phyloP scores from a whole-genome alignment of 2,888 invertebrate genomes.

The Acrobasis consociella region DNA sequence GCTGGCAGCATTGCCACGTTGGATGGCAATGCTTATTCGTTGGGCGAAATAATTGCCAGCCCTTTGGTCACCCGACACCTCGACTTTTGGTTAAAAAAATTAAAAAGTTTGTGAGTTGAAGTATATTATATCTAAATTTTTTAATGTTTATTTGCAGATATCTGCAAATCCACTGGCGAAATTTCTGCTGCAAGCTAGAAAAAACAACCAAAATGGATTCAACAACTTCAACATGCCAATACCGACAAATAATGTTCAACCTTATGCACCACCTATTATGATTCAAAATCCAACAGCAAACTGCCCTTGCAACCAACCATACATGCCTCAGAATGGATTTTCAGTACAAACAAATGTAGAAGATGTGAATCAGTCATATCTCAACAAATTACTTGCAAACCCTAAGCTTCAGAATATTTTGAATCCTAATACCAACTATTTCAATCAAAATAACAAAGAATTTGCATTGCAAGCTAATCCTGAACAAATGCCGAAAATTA shows the following conservation, averaged over 20 bases:
- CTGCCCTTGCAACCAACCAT: conserved; percentile 6
- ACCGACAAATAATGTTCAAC: conserved; percentile 35
- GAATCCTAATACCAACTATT: conserved; percentile 40
- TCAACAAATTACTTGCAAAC: conserved; percentile 45
- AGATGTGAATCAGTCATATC: conserved; percentile 42
- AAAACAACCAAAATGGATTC: conserved; percentile 29
- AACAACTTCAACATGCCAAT: conserved; percentile 30
- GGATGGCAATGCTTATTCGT: too few relatives aligned
- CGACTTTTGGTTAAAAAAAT: too few relatives aligned
- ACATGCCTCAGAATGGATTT: conserved; percentile 39
- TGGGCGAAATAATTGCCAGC: too few relatives aligned
- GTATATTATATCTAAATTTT: too few relatives aligned
- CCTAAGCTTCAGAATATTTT: conserved; percentile 43
- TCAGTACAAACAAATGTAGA: conserved; percentile 33
- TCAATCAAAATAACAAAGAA: conserved; percentile 42
- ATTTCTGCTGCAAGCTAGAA: conserved; percentile 38
- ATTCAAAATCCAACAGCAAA: conserved; percentile 39
- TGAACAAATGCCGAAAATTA: conserved; percentile 38
- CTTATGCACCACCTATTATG: conserved; percentile 38
- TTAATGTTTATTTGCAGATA: conserved; percentile 41
- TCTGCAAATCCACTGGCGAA: conserved; percentile 46
- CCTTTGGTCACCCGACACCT: too few relatives aligned
- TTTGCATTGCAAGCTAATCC: not conserved
- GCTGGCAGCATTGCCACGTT: too few relatives aligned
- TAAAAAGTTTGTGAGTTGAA: too few relatives aligned